These are phyloP conservation scores for Ophion ellenae DNA, from an alignment of 2,888 invertebrate species.

Conservation along the genomic window DNA sequence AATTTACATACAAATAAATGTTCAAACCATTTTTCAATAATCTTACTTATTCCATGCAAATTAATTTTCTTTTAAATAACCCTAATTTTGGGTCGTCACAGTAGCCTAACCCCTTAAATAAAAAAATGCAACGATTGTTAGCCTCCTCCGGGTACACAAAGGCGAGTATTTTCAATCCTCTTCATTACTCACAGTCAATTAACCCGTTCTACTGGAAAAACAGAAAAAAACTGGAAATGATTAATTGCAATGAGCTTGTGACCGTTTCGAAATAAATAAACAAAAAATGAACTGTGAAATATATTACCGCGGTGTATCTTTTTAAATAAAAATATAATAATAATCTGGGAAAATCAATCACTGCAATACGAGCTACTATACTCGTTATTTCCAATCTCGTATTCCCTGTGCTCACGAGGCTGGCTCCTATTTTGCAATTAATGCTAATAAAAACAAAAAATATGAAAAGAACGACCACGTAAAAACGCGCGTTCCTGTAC, in stretches of 20 bases:
- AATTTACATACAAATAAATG: no score
- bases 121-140: no score
- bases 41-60: no score
- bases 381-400: not conserved
- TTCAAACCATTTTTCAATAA: no score
- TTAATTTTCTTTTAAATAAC: no score
- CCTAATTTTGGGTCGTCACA: no score
- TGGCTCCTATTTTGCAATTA: not conserved
- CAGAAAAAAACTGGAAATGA: not conserved
- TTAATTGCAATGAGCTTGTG: not conserved
- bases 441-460: constrained; percentile 1
- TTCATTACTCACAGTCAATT: no score
- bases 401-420: not conserved
- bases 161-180: no score
- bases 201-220: no score
- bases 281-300: not conserved
- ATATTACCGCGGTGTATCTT: not conserved
- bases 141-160: no score
- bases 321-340: not conserved
- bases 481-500: constrained; percentile 1
- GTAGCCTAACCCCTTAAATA: no score
- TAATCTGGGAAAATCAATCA: not conserved
- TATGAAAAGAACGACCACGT: constrained; percentile 12
- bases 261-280: not conserved
- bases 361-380: not conserved